phyloP scores from a whole-genome alignment of 2,888 invertebrate genomes.

The Carabus problematicus region DNA sequence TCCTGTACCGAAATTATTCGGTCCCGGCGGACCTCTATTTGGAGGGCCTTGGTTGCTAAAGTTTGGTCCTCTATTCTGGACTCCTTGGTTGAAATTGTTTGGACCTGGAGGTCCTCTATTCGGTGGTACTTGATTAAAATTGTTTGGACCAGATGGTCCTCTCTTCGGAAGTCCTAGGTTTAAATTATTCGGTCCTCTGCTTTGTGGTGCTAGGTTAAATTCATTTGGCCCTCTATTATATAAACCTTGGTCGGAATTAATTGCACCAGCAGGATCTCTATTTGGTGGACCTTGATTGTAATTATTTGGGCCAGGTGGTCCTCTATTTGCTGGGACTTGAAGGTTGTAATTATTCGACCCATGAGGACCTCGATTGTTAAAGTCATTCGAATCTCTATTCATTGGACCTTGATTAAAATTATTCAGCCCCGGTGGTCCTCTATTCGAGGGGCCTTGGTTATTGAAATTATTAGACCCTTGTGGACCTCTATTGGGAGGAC shows the following conservation, averaged over 20 bases:
- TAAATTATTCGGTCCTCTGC: conserved; percentile 11
- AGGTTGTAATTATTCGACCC: conserved; percentile 26
- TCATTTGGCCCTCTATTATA: conserved; percentile 33
- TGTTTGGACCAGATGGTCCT: conserved; percentile 27
- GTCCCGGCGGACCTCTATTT: conserved; percentile 12
- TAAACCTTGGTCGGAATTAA: conserved; percentile 32
- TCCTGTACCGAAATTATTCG: conserved; percentile 30
- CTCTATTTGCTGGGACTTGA: conserved; percentile 33
- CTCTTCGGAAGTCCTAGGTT: conserved; percentile 9
- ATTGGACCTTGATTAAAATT: conserved; percentile 29
- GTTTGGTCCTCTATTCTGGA: conserved; percentile 25
- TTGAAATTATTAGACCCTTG: conserved; percentile 9
- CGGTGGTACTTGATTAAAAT: conserved; percentile 22
- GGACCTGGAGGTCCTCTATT: conserved; percentile 13
- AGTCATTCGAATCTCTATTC: conserved; percentile 28
- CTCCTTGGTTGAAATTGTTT: conserved; percentile 32
- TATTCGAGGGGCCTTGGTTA: neutral
- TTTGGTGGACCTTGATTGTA: conserved; percentile 15
- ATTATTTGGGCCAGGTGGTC: conserved; percentile 36
- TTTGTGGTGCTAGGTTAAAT: conserved; percentile 33
- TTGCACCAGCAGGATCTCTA: conserved; percentile 12
- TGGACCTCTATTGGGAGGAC: conserved; percentile 29
- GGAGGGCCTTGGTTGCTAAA: conserved; percentile 21
- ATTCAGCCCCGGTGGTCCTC: conserved; percentile 19
- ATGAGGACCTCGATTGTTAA: conserved; percentile 19